Evolutionary conservation across 1,140 invertebrate species (phyloP).

Genomic region (Phymastichus coffea): DNA sequence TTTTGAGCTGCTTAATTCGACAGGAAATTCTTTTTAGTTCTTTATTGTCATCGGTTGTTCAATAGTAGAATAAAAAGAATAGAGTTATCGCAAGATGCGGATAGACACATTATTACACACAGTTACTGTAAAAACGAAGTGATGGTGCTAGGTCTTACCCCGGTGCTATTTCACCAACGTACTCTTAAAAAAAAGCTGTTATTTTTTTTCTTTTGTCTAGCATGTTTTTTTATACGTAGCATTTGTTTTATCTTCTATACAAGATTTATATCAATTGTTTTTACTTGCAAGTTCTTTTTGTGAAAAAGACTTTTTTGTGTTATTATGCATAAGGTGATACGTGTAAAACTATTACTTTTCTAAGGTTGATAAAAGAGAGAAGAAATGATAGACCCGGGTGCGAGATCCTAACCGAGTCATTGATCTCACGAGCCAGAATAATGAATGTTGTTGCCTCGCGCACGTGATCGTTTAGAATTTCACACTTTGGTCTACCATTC

Average conservation of each 20-base stretch:
- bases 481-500: neutral
- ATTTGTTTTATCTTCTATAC: conserved; percentile 16
- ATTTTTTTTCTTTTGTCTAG: no score
- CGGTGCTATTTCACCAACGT: conserved; percentile 38
- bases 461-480: conserved; percentile 13
- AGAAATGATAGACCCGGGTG: neutral
- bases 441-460: conserved; percentile 1
- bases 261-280: conserved; percentile 15
- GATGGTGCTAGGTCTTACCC: conserved; percentile 49
- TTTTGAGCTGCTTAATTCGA: no score
- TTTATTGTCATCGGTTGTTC: no score
- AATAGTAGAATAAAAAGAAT: no score
- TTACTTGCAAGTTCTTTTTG: neutral
- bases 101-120: neutral
- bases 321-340: neutral
- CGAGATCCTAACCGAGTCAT: conserved; percentile 31
- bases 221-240: neutral
- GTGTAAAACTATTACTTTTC: conserved; percentile 6
- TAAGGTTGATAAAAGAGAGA: neutral
- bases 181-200: neutral
- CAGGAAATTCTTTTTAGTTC: no score
- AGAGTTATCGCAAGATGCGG: neutral
- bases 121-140: conserved; percentile 25
- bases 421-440: conserved; percentile 36
- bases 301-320: neutral